These are phyloP conservation scores for Diarsia rubi DNA, from an alignment of 2,888 invertebrate species.

Conservation along the genomic window DNA sequence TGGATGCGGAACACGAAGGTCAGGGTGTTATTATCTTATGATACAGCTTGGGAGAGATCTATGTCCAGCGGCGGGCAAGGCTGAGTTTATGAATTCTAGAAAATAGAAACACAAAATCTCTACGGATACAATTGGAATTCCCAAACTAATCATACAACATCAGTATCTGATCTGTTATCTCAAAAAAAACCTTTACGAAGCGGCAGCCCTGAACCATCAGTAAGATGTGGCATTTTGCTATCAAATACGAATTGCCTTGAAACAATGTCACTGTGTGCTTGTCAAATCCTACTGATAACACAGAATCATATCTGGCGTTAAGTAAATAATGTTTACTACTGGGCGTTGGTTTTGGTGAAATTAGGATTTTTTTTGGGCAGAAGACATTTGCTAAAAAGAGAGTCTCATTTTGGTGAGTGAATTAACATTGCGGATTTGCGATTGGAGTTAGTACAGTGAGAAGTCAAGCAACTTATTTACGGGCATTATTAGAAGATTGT, in stretches of 20 bases:
- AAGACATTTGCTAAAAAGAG: slow-evolving; percentile 8
- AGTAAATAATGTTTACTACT: slow-evolving; percentile 47
- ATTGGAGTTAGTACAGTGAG: not conserved
- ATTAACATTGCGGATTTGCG: not conserved
- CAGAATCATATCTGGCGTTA: slow-evolving; percentile 33
- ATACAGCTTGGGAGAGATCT: not conserved
- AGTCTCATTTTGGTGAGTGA: not conserved
- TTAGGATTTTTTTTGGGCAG: not conserved
- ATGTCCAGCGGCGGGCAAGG: not conserved
- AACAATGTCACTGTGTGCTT: slow-evolving; percentile 46
- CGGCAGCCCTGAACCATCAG: slow-evolving; percentile 42
- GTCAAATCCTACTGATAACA: slow-evolving; percentile 56
- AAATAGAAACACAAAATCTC: slow-evolving; percentile 5
- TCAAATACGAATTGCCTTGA: slow-evolving; percentile 52
- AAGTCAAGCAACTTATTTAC: not conserved
- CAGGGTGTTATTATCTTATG: not conserved
- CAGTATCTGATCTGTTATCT: slow-evolving; percentile 8
- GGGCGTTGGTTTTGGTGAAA: slow-evolving; percentile 28
- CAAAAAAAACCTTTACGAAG: not conserved
- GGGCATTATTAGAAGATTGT: not conserved
- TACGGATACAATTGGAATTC: not conserved
- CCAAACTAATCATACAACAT: slow-evolving; percentile 1
- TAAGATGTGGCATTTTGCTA: slow-evolving; percentile 37
- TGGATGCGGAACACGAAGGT: not conserved
- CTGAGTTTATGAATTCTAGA: not conserved